phyloP scores from a whole-genome alignment of 2,113 vertebrate species.

The Cochlearius cochlearius region DNA sequence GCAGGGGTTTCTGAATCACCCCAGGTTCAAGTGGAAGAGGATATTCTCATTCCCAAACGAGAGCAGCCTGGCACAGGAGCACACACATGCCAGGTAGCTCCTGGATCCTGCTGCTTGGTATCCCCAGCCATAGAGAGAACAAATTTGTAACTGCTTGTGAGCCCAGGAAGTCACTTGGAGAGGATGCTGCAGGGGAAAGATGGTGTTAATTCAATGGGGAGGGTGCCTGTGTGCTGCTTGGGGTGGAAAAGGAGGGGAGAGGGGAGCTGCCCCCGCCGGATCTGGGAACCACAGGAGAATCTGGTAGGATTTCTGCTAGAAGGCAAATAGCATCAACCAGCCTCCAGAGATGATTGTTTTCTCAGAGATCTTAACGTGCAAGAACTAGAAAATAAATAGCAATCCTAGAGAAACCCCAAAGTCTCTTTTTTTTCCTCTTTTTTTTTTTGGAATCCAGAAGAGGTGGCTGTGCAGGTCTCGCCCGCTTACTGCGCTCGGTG shows the following conservation, averaged over 20 bases:
- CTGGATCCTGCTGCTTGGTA: background rate
- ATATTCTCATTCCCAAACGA: background rate
- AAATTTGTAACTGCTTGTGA: background rate
- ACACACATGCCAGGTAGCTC: background rate
- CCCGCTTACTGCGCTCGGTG: background rate
- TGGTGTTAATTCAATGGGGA: background rate
- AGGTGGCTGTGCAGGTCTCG: background rate
- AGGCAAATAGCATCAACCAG: constrained; percentile 1
- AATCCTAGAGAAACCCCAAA: background rate
- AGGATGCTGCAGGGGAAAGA: background rate
- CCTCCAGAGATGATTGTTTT: constrained; percentile 15
- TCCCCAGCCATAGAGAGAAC: background rate
- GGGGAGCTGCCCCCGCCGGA: background rate
- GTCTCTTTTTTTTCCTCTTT: background rate
- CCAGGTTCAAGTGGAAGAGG: background rate
- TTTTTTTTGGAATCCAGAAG: background rate
- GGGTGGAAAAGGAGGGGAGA: background rate
- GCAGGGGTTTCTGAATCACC: background rate
- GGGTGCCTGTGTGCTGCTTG: background rate
- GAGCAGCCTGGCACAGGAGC: background rate
- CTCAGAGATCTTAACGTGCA: background rate
- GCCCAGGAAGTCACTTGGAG: background rate
- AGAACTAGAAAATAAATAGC: constrained; percentile 26
- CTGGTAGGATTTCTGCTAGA: constrained; percentile 13
- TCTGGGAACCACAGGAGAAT: background rate